Conservation (phyloP, 2,888 invertebrate species). For the Acanthosepion lycidas region DNA sequence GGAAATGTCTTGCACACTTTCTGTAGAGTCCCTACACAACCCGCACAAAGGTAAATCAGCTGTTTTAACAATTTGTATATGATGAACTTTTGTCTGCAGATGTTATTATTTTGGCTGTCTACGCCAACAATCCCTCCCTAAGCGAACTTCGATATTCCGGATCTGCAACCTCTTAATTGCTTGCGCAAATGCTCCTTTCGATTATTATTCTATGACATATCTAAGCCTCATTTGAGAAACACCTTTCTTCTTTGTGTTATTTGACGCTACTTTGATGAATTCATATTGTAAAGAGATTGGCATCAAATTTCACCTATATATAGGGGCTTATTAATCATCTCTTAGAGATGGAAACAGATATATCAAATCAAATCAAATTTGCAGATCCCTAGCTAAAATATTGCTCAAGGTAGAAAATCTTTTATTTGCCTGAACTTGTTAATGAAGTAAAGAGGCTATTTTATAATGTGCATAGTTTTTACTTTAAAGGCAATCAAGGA, state of each 20-base stretch:
- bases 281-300: not conserved
- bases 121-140: too few species aligned
- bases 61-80: too few species aligned
- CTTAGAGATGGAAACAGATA: not conserved
- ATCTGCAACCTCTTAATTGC: too few species aligned
- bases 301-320: not conserved
- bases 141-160: too few species aligned
- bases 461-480: not conserved
- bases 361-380: not conserved
- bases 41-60: too few species aligned
- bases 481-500: not conserved
- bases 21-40: too few species aligned
- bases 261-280: not conserved
- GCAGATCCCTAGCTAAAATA: not conserved
- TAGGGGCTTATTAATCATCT: not conserved
- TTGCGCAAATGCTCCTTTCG: too few species aligned
- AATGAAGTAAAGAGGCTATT: not conserved
- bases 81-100: too few species aligned
- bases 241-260: not conserved
- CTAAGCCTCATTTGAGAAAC: not conserved
- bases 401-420: not conserved
- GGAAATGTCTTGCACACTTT: too few species aligned
- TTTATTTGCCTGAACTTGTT: not conserved
- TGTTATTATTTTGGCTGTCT: too few species aligned
- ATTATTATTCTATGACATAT: too few species aligned